Evolutionary conservation across 2,797 vertebrate species (phyloP).

Genomic region (Chaunax sp.): DNA sequence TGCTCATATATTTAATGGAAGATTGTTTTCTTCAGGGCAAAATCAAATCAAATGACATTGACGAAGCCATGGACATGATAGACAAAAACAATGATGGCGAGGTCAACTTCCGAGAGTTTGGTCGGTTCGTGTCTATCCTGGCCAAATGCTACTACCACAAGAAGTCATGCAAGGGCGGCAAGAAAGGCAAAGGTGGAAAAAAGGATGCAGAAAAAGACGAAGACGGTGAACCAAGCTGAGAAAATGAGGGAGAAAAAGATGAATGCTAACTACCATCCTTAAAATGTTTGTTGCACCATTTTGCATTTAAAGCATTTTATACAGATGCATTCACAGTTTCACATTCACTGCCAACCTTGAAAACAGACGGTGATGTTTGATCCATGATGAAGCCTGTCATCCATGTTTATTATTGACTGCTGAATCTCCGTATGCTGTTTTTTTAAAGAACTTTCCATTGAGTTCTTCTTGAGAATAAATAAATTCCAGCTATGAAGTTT

Average conservation of each 20-base stretch:
- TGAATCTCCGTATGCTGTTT: not conserved
- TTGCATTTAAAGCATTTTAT: conserved; percentile 3
- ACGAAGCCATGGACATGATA: conserved; percentile 67
- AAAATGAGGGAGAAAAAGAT: too few relatives aligned
- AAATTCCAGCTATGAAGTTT: conserved; percentile 1
- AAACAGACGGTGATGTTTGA: not conserved
- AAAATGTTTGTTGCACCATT: not conserved
- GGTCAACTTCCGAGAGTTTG: conserved; percentile 81
- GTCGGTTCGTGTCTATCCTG: conserved; percentile 66
- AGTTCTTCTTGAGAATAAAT: conserved; percentile 27
- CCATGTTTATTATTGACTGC: not conserved
- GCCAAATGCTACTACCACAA: conserved; percentile 68
- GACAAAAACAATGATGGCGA: conserved; percentile 81
- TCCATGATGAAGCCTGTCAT: not conserved
- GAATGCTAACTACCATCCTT: not conserved
- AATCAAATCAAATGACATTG: conserved; percentile 64
- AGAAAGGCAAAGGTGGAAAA: conserved; percentile 48
- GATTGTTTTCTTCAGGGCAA: conserved; percentile 56
- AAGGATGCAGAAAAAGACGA: conserved; percentile 23
- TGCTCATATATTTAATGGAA: not conserved
- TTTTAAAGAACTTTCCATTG: not conserved
- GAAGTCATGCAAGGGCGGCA: conserved; percentile 61
- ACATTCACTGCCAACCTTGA: not conserved
- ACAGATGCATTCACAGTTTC: not conserved
- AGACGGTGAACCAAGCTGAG: not conserved